Conservation (phyloP, 2,113 vertebrate species). For the Perccottus glenii region DNA sequence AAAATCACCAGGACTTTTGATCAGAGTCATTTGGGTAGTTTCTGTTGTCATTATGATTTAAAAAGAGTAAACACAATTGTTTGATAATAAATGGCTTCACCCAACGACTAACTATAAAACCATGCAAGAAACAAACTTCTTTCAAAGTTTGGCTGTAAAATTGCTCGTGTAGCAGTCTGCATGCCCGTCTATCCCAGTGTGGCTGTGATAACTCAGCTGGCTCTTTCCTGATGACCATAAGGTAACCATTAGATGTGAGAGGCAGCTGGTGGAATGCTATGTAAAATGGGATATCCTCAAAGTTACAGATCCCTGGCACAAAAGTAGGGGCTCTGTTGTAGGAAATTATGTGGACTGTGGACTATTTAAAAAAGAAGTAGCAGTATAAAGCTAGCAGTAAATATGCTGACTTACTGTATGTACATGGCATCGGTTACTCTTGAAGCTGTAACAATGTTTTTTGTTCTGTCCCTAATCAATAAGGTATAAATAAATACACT, state of each 20-base stretch:
- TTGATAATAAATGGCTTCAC: too few relatives aligned
- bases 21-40: too few relatives aligned
- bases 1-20: too few relatives aligned
- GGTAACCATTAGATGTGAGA: slow-evolving; percentile 71
- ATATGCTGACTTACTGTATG: too few relatives aligned
- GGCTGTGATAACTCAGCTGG: slow-evolving; percentile 62
- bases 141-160: slow-evolving; percentile 43
- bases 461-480: too few relatives aligned
- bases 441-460: too few relatives aligned
- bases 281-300: slow-evolving; percentile 61
- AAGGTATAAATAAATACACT: too few relatives aligned
- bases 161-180: slow-evolving; percentile 62
- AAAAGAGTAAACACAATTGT: too few relatives aligned
- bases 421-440: too few relatives aligned
- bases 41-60: too few relatives aligned
- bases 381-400: background rate
- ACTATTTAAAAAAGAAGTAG: background rate
- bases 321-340: slow-evolving; percentile 33
- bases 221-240: slow-evolving; percentile 67
- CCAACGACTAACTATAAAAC: too few relatives aligned
- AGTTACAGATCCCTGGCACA: slow-evolving; percentile 42
- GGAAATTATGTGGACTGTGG: slow-evolving; percentile 15
- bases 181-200: slow-evolving; percentile 53
- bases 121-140: too few relatives aligned
- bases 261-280: slow-evolving; percentile 45